Percentiles rank a stretch among this genome's conserved stretches.
Evolutionary conservation across 2,797 vertebrate species (phyloP).

Genomic region (Cryptoblepharus egeriae): DNA sequence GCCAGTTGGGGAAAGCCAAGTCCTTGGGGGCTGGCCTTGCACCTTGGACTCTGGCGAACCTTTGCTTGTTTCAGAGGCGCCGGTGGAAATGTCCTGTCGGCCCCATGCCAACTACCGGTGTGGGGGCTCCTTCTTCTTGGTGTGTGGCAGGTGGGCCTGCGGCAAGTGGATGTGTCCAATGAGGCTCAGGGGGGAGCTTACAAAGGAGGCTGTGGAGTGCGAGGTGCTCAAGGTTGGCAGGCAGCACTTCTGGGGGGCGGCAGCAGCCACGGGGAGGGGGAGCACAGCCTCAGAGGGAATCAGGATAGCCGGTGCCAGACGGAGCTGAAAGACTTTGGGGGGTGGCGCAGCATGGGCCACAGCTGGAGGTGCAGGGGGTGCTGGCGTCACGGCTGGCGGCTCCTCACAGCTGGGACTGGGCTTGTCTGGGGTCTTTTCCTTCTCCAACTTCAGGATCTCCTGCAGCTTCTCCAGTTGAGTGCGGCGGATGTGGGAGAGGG

Average conservation of each 20-base stretch:
- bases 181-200: conserved; percentile 64
- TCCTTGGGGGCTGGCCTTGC: neutral
- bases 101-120: conserved; percentile 69
- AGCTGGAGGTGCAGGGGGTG: conserved; percentile 34
- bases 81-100: conserved; percentile 39
- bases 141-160: neutral
- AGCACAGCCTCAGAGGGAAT: conserved; percentile 49
- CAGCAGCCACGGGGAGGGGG: conserved; percentile 35
- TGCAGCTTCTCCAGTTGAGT: conserved; percentile 78
- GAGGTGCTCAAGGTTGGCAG: conserved; percentile 72
- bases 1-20: conserved; percentile 4
- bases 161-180: conserved; percentile 54
- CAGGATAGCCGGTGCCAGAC: conserved; percentile 51
- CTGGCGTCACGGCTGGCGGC: neutral
- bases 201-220: conserved; percentile 50
- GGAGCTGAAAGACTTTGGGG: conserved; percentile 37
- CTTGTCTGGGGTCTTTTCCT: conserved; percentile 55
- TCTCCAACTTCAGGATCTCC: conserved; percentile 72
- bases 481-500: conserved; percentile 72
- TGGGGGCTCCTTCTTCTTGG: conserved; percentile 71
- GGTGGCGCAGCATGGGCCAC: neutral
- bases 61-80: conserved; percentile 45
- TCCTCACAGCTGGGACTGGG: conserved; percentile 1
- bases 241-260: conserved; percentile 53
- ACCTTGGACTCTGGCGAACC: neutral